Evolutionary conservation across 1,140 invertebrate genomes (phyloP).

Genomic region (Platyscapa corneri): DNA sequence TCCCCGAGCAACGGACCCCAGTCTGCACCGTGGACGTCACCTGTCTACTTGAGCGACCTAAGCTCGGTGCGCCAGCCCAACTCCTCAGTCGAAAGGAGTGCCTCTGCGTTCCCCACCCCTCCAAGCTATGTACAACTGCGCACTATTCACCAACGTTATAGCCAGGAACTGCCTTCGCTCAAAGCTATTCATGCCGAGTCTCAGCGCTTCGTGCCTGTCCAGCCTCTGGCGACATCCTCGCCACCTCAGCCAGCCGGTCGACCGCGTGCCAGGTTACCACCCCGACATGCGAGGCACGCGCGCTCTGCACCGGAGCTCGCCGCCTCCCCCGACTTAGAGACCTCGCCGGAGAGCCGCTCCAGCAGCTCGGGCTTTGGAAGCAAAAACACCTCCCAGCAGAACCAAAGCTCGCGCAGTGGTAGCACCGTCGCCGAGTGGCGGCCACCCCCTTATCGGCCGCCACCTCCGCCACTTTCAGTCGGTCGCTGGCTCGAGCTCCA

Average conservation of each 20-base stretch:
- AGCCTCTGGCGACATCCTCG: constrained; percentile 74
- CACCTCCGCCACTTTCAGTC: constrained; percentile 77
- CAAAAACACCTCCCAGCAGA: constrained; percentile 91
- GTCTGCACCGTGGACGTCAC: constrained; percentile 77
- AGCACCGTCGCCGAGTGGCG: constrained; percentile 85
- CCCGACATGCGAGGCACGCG: constrained; percentile 79
- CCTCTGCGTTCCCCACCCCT: constrained; percentile 78
- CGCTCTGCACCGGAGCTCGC: constrained; percentile 74
- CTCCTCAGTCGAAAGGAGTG: constrained; percentile 81
- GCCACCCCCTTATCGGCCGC: constrained; percentile 83
- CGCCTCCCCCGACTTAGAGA: constrained; percentile 80
- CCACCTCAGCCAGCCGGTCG: constrained; percentile 69
- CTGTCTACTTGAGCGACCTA: constrained; percentile 86
- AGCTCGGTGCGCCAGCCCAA: constrained; percentile 89
- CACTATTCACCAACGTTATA: constrained; percentile 80
- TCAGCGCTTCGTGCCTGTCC: constrained; percentile 77
- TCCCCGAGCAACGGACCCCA: constrained; percentile 71
- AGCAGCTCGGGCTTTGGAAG: constrained; percentile 92
- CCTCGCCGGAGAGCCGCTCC: constrained; percentile 89
- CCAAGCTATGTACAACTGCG: constrained; percentile 78
- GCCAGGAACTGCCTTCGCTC: constrained; percentile 83
- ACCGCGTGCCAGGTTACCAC: constrained; percentile 76
- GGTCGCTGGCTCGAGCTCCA: constrained; percentile 78
- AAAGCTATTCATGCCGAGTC: constrained; percentile 83
- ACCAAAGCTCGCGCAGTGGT: constrained; percentile 81